phyloP scores from a whole-genome alignment of 2,797 vertebrate genomes.

The Aplochiton taeniatus region DNA sequence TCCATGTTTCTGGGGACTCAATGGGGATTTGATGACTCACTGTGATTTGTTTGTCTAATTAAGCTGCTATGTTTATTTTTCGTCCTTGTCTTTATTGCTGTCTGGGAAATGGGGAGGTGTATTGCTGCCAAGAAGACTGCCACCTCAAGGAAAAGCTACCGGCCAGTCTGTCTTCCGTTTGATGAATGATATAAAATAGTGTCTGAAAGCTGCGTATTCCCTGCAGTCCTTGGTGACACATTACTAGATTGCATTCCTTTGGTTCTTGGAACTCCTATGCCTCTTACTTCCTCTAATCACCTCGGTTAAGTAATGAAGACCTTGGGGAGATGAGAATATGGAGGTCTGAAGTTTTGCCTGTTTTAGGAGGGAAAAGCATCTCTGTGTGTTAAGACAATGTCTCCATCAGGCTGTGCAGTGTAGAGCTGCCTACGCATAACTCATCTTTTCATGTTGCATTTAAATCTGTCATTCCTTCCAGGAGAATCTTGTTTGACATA shows the following conservation, averaged over 20 bases:
- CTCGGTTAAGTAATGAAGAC: conserved; percentile 10
- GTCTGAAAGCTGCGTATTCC: neutral
- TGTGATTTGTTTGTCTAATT: conserved; percentile 45
- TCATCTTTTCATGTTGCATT: conserved; percentile 54
- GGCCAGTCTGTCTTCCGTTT: neutral
- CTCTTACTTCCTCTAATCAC: conserved; percentile 9
- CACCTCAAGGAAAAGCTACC: conserved; percentile 17
- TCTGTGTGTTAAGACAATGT: conserved; percentile 18
- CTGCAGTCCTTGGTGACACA: neutral
- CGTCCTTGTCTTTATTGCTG: conserved; percentile 24
- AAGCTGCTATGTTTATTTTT: conserved; percentile 28
- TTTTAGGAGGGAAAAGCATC: conserved; percentile 10
- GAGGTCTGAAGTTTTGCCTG: neutral
- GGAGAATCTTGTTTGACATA: conserved; percentile 5
- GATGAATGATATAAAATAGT: conserved; percentile 17
- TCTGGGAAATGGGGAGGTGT: conserved; percentile 27
- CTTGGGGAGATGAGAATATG: neutral
- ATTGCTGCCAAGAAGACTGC: conserved; percentile 16
- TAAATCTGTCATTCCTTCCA: conserved; percentile 30
- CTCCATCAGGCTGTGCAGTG: conserved; percentile 19
- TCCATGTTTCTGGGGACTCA: conserved; percentile 12
- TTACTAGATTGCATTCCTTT: conserved; percentile 3
- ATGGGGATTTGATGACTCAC: conserved; percentile 19
- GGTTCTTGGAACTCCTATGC: conserved; percentile 7
- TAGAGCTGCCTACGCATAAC: conserved; percentile 20